Evolutionary conservation across 2,888 invertebrate genomes (phyloP), one percentile per base, ranked within the genome.

Genomic region (Polietes domitor): DNA sequence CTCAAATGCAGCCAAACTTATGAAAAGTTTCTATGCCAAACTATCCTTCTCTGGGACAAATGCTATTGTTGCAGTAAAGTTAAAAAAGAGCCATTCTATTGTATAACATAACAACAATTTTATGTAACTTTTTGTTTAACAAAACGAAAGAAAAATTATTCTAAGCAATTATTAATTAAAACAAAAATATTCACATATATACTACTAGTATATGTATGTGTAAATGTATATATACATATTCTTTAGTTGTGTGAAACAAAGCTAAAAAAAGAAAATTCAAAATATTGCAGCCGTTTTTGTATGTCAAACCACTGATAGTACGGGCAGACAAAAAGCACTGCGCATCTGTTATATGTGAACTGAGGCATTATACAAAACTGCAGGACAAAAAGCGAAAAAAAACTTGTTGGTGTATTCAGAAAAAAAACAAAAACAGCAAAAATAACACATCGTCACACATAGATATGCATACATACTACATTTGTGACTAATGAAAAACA

Each of bases 121-220:
- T 65, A 55, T 41, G 50, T n/a, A n/a, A n/a, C n/a, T n/a, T n/a
- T n/a, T n/a, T n/a, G n/a, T n/a, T n/a, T n/a, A n/a, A 17, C 61
- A 68, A 50, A 77, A 74, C 41, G 47, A 68, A 47, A 43, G 65
- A 72, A n/a, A 78, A 72, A 53, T 78, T 58, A 78, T 82, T 78
- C 74, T 65, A 79, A 79, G 71, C 71, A 58, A 72, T 68, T 82
- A 82, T 79, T 83, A 79, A 83, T 83, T 79, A 83, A 76, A 83
- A 63, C 68, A 73, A 58, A 76, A 73, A 83, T 78, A 78, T 82
- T 43, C 58, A 72, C 72, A 78, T 74, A 26, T 24, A 65, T 71
- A 61, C 78, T 70, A 78, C n/a, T n/a, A n/a, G n/a, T n/a, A n/a
- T n/a, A n/a, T n/a, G n/a, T n/a, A n/a, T n/a, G n/a, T n/a, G n/a